phyloP scores from a whole-genome alignment of 2,797 vertebrate genomes.

The Crocidura indochinensis region DNA sequence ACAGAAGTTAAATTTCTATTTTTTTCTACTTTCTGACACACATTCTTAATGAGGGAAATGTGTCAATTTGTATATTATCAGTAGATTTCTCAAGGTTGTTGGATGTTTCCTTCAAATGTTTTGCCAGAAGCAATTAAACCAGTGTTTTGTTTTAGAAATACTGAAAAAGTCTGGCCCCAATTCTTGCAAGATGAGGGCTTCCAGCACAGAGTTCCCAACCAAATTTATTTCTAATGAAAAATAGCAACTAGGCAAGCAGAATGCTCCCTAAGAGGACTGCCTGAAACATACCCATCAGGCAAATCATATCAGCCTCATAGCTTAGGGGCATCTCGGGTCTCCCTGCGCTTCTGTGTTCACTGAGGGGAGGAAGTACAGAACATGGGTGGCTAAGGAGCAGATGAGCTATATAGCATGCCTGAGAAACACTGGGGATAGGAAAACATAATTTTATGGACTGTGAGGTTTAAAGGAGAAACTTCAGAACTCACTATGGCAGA shows the following conservation, averaged over 20 bases:
- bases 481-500: not conserved
- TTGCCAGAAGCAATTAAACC: conserved; percentile 77
- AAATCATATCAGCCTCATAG: not conserved
- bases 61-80: conserved; percentile 61
- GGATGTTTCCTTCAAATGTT: conserved; percentile 74
- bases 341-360: not conserved
- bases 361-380: not conserved
- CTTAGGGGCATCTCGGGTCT: not conserved
- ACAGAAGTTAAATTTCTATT: conserved; percentile 29
- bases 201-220: conserved; percentile 53
- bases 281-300: not conserved
- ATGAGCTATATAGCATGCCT: not conserved
- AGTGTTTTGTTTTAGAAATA: conserved; percentile 75
- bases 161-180: conserved; percentile 57
- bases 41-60: conserved; percentile 65
- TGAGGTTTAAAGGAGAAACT: not conserved
- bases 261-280: not conserved
- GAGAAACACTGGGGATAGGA: not conserved
- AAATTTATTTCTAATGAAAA: conserved; percentile 73
- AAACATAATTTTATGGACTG: not conserved
- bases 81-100: conserved; percentile 40
- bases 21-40: conserved; percentile 52
- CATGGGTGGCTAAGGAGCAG: not conserved
- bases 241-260: not conserved
- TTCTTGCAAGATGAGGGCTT: conserved; percentile 47